These are phyloP conservation scores for Eilema caniola DNA, from an alignment of 2,888 invertebrate genomes.

Conservation along the genomic window DNA sequence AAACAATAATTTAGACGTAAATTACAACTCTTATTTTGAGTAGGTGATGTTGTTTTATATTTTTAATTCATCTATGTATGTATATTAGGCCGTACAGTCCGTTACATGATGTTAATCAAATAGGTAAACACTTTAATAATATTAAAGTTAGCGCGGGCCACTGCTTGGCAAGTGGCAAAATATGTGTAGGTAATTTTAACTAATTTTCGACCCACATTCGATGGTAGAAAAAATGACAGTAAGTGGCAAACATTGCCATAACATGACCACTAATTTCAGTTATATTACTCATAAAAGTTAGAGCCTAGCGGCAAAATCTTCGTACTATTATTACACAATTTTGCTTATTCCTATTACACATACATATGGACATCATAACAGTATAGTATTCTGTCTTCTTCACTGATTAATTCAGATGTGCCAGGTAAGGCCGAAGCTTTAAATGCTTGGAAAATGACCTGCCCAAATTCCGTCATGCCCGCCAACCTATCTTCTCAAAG, in stretches of 20 bases:
- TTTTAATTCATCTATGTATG: conserved; percentile 36
- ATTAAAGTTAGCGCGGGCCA: conserved; percentile 47
- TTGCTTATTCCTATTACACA: too few relatives aligned
- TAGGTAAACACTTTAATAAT: conserved; percentile 57
- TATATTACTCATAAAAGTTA: not conserved
- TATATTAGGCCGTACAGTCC: conserved; percentile 56
- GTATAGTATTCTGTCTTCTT: too few relatives aligned
- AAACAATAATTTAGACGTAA: conserved; percentile 25
- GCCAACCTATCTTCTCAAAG: too few relatives aligned
- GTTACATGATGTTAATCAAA: conserved; percentile 67
- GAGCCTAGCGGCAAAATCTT: too few relatives aligned
- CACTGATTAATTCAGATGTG: too few relatives aligned
- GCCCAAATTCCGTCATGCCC: too few relatives aligned
- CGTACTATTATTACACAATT: too few relatives aligned
- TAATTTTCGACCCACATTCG: conserved; percentile 50
- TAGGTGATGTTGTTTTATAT: conserved; percentile 27
- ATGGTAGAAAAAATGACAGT: conserved; percentile 49
- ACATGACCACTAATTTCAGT: not conserved
- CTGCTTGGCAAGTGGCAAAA: conserved; percentile 48
- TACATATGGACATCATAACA: too few relatives aligned
- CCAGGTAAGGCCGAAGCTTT: too few relatives aligned
- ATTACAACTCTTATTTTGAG: conserved; percentile 26
- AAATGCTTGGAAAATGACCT: too few relatives aligned
- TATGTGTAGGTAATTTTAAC: conserved; percentile 35
- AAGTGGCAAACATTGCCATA: conserved; percentile 24